These are phyloP conservation scores for Campylorhamphus procurvoides DNA, from an alignment of 2,113 vertebrate genomes.

Conservation along the genomic window DNA sequence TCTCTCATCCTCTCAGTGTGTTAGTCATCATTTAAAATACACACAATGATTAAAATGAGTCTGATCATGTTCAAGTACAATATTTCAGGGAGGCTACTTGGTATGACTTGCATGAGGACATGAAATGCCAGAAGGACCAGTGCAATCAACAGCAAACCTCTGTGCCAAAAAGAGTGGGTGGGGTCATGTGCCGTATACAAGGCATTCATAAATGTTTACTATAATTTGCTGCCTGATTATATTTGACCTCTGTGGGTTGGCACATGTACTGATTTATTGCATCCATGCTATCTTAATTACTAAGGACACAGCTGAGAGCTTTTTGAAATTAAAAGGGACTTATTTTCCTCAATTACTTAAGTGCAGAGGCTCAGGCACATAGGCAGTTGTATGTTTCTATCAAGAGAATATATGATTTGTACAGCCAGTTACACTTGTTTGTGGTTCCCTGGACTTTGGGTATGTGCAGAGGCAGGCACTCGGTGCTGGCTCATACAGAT, in stretches of 20 bases:
- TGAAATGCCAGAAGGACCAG: conserved; percentile 78
- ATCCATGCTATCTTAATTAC: conserved; percentile 74
- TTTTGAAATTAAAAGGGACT: conserved; percentile 64
- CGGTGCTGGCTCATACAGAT: neutral
- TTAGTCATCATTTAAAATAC: conserved; percentile 70
- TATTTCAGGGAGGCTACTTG: conserved; percentile 69
- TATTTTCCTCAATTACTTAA: conserved; percentile 57
- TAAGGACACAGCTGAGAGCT: conserved; percentile 59
- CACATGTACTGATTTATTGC: conserved; percentile 77
- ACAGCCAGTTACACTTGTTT: conserved; percentile 19
- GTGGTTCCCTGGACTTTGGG: conserved; percentile 2
- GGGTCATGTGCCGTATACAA: conserved; percentile 87
- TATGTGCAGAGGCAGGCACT: neutral
- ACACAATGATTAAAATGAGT: conserved; percentile 72
- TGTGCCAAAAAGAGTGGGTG: conserved; percentile 88
- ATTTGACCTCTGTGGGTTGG: conserved; percentile 89
- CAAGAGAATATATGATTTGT: neutral
- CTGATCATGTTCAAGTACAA: conserved; percentile 75
- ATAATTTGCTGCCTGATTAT: conserved; percentile 85
- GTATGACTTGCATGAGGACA: conserved; percentile 72
- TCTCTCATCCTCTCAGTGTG: conserved; percentile 51
- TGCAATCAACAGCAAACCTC: conserved; percentile 82
- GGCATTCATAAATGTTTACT: conserved; percentile 93
- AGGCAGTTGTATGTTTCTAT: neutral
- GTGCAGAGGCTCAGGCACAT: conserved; percentile 5